Evolutionary conservation across 2,888 invertebrate genomes (phyloP).

Genomic region (Cinara cedri): DNA sequence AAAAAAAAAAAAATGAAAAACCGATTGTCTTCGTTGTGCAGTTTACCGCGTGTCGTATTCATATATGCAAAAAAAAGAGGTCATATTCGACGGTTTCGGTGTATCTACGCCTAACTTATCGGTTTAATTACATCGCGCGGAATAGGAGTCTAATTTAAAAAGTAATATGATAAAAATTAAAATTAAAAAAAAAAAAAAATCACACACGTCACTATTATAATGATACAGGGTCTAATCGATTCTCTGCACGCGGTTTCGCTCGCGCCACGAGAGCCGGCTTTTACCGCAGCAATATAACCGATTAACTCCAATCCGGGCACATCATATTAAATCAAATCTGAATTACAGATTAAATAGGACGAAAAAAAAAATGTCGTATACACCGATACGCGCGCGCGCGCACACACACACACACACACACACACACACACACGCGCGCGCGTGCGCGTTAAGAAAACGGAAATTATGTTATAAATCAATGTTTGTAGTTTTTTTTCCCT

Average conservation of each 20-base stretch:
- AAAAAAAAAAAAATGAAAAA: neutral
- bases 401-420: neutral
- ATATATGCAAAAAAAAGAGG: neutral
- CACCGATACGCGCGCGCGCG: too few relatives aligned
- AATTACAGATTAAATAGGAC: constrained; percentile 20
- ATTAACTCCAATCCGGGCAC: constrained; percentile 23
- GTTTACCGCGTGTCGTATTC: neutral
- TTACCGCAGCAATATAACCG: neutral
- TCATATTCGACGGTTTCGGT: constrained; percentile 9
- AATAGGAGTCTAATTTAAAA: constrained; percentile 26
- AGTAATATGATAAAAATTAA: constrained; percentile 3
- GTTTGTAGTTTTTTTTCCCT: constrained; percentile 23
- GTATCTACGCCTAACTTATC: constrained; percentile 29
- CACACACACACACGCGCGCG: neutral
- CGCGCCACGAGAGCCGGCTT: constrained; percentile 10
- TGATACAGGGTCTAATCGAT: constrained; percentile 9
- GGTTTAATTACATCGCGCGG: constrained; percentile 27
- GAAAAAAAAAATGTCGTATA: neutral
- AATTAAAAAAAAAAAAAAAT: neutral
- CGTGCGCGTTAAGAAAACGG: constrained; percentile 4
- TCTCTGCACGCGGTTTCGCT: constrained; percentile 26
- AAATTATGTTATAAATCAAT: constrained; percentile 56
- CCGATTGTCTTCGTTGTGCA: constrained; percentile 7
- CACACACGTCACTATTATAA: constrained; percentile 12
- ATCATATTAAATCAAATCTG: constrained; percentile 30